Base-by-base conservation (phyloP, 2,888 invertebrate genomes). In the Chouioia cunea region DNA sequence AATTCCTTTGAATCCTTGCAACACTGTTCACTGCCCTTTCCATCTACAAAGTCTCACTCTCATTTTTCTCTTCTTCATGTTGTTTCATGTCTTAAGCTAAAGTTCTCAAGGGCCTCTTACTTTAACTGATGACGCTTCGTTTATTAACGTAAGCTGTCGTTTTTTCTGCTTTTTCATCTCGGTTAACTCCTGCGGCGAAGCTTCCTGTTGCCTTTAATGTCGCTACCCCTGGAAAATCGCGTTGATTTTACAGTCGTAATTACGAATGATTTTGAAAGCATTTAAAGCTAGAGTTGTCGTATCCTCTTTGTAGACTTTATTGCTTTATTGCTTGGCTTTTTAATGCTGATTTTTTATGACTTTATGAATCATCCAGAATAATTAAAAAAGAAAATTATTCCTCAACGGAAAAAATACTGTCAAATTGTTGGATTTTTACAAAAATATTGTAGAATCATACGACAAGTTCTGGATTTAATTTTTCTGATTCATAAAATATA, bases 231-330 rank as follows among this genome's bases (percentile, higher is more conserved):
- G 58, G 50, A 64, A 63, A 58, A 70, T 69, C n/a, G 36, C 57
- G 46, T 56, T 66, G 62, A 71, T 66, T 71, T 58, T 14, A 71
- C 65, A 66, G 46, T 2, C 27, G 46, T 52, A 65, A 71, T 65
- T 71, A 71, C 36, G 44, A 56, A 46, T 47, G 62, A 71, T 71
- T 64, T 59, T 2, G 20, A 36, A 12, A 36, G 36, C 57, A 36
- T 54, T 58, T 65, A 60, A 18, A 48, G 1, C n/a, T 15, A 8
- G 10, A 68, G 48, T 18, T 50, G 44, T 36, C 36, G 1, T 8
- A 36, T 36, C 36, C 36, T 2, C 36, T 36, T 36, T 36, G 36
- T 6, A 36, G 36, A 36, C 36, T 36, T 36, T 3, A 36, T 36
- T 36, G 12, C 36, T 36, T 36, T 36, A 36, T 36, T 36, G 10